Percentiles rank a stretch among this genome's conserved stretches.
These are phyloP conservation scores for Phaethon lepturus DNA, from an alignment of 2,113 vertebrate species.

Conservation along the genomic window DNA sequence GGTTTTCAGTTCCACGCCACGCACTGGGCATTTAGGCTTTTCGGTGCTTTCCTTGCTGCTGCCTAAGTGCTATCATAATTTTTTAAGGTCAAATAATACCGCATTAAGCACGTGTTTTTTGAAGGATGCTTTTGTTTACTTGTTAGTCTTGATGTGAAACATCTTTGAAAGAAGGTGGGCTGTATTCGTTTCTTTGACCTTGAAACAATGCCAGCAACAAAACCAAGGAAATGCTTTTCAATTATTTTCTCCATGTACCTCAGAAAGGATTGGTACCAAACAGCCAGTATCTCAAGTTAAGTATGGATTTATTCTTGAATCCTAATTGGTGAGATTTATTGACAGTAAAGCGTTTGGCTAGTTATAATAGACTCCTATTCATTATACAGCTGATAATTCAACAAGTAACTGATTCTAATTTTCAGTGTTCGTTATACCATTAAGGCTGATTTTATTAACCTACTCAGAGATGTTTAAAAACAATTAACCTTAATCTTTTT, in stretches of 20 bases:
- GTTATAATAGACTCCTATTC: neutral
- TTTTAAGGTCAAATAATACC: neutral
- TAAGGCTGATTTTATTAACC: neutral
- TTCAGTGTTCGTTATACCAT: neutral
- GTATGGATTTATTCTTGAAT: conserved; percentile 34
- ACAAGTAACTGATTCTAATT: neutral
- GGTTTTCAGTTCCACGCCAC: neutral
- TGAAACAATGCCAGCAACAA: neutral
- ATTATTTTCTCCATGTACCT: neutral
- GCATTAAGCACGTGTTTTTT: neutral
- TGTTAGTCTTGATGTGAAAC: neutral
- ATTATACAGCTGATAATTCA: conserved; percentile 33
- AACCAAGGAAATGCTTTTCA: neutral
- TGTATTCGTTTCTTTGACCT: neutral
- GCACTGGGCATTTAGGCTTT: neutral
- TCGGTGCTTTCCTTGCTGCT: neutral
- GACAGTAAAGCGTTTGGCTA: neutral
- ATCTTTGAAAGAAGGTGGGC: neutral
- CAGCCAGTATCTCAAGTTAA: conserved; percentile 2
- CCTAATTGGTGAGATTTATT: conserved; percentile 40
- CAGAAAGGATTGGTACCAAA: neutral
- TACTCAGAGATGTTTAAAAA: neutral
- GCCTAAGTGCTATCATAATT: neutral
- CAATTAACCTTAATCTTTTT: conserved; percentile 31
- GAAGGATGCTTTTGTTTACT: neutral